Conservation (phyloP, 1,140 invertebrate genomes). For the Anoplophora glabripennis region DNA sequence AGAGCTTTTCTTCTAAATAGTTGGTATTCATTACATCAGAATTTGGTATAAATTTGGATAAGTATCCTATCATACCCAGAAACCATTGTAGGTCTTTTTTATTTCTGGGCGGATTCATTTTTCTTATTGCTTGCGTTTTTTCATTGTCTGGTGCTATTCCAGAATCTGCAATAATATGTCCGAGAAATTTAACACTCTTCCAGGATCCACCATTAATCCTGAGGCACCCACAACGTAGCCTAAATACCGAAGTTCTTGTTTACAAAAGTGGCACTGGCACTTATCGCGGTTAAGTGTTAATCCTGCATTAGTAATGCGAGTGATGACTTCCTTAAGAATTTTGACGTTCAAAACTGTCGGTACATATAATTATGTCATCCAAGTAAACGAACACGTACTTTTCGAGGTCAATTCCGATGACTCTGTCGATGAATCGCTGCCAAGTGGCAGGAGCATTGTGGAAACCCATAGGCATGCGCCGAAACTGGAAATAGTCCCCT, state of each 20-base stretch:
- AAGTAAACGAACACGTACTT: constrained; percentile 31
- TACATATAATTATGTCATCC: constrained; percentile 42
- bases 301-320: constrained; percentile 11
- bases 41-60: too few species aligned
- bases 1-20: too few species aligned
- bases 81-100: too few species aligned
- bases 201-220: constrained; percentile 41
- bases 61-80: too few species aligned
- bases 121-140: too few species aligned
- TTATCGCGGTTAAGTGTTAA: constrained; percentile 38
- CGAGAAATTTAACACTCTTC: too few species aligned
- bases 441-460: constrained; percentile 40
- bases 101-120: too few species aligned
- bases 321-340: constrained; percentile 20
- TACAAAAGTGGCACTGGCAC: constrained; percentile 42
- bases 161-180: too few species aligned
- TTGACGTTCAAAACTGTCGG: constrained; percentile 31
- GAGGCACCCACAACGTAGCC: constrained; percentile 41
- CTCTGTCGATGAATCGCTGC: constrained; percentile 18
- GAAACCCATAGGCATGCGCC: constrained; percentile 50
- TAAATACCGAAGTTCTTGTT: constrained; percentile 37
- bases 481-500: constrained; percentile 47
- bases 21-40: too few species aligned
- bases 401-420: constrained; percentile 27
- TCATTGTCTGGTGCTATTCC: too few species aligned